A percentile compares a stretch with the other conserved stretches of the same genome.
Conservation (phyloP, 2,888 invertebrate species). For the Erynnis tages region DNA sequence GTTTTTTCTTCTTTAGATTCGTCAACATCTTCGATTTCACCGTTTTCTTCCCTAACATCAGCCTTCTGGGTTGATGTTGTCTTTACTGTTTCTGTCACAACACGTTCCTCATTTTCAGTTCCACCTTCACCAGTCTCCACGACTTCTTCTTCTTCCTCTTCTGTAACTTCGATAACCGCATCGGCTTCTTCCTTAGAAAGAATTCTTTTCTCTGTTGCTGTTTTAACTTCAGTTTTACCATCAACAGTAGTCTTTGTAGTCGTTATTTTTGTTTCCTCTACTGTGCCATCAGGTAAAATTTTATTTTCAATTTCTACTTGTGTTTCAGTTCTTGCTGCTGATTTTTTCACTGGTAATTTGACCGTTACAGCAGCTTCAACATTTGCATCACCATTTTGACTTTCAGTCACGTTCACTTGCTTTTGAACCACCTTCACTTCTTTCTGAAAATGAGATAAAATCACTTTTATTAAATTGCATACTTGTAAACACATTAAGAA, state of each 20-base stretch:
- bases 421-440: conserved; percentile 62
- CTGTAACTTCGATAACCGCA: conserved; percentile 49
- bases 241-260: conserved; percentile 70
- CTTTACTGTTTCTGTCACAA: conserved; percentile 19
- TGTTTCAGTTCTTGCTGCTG: conserved; percentile 69
- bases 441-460: conserved; percentile 52
- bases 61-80: conserved; percentile 20
- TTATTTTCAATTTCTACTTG: conserved; percentile 68
- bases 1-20: conserved; percentile 37
- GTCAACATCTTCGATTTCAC: conserved; percentile 33
- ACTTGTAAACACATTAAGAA: conserved; percentile 24
- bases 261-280: conserved; percentile 69
- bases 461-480: conserved; percentile 5
- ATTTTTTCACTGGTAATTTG: conserved; percentile 64
- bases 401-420: conserved; percentile 57
- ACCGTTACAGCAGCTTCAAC: conserved; percentile 61
- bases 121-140: conserved; percentile 32
- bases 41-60: neutral
- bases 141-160: conserved; percentile 46
- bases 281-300: conserved; percentile 62
- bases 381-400: conserved; percentile 59
- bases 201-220: conserved; percentile 67
- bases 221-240: conserved; percentile 68
- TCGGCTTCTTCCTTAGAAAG: conserved; percentile 60
- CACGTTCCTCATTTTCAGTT: conserved; percentile 3